phyloP scores from a whole-genome alignment of 1,140 invertebrate genomes.

The Drosophila nigrodunni region DNA sequence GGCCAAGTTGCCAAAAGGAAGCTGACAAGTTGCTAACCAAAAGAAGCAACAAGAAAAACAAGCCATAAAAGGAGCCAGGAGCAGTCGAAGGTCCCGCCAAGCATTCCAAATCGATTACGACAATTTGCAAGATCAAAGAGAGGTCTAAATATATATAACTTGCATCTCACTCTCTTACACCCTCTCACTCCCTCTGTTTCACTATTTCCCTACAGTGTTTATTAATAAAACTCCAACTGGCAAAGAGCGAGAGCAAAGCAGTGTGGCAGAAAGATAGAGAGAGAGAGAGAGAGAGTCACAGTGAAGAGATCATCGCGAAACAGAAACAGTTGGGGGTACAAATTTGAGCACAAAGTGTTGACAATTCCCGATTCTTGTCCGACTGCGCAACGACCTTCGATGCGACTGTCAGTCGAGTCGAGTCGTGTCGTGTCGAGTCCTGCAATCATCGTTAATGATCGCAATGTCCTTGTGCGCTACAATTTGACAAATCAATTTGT shows the following conservation, averaged over 20 bases:
- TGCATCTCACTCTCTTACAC: not conserved
- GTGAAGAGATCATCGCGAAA: conserved; percentile 47
- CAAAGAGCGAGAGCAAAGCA: conserved; percentile 13
- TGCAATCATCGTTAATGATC: conserved; percentile 81
- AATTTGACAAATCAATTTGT: conserved; percentile 81
- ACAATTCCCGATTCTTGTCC: conserved; percentile 58
- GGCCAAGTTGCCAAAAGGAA: conserved; percentile 71
- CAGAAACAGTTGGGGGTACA: conserved; percentile 74
- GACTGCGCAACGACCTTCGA: conserved; percentile 73
- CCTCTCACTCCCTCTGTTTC: conserved; percentile 5
- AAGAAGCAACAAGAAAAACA: not conserved
- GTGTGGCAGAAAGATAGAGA: conserved; percentile 22
- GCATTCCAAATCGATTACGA: conserved; percentile 81
- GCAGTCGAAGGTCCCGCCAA: conserved; percentile 61
- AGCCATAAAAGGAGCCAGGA: conserved; percentile 55
- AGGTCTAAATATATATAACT: conserved; percentile 2
- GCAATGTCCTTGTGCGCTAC: conserved; percentile 76
- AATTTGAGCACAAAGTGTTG: conserved; percentile 66
- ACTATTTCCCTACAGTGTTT: conserved; percentile 42
- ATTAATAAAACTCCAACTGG: conserved; percentile 76
- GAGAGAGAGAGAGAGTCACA: not conserved
- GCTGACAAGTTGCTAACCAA: conserved; percentile 68
- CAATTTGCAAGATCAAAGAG: conserved; percentile 66
- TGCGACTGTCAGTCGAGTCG: not conserved
- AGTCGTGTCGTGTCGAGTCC: conserved; percentile 22